These are phyloP conservation scores for Podarcis raffonei DNA, from an alignment of 2,113 vertebrate genomes.

Conservation along the genomic window DNA sequence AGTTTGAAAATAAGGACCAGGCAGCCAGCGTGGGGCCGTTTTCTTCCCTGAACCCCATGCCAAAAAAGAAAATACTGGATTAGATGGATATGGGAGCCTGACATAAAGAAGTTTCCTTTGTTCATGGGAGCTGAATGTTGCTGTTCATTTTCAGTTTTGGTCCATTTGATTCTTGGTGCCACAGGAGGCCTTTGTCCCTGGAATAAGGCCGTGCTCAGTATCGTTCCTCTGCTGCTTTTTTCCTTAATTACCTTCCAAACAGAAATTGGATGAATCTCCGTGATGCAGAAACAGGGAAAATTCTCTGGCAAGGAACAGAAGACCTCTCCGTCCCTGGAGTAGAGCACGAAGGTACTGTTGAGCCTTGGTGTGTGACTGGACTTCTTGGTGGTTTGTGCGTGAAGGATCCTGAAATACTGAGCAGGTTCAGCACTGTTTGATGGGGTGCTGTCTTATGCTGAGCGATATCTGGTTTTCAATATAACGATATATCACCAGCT, in stretches of 20 bases:
- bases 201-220: too few relatives aligned
- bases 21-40: background rate
- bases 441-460: too few relatives aligned
- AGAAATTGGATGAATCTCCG: constrained; percentile 99
- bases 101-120: background rate
- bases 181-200: background rate
- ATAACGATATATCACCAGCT: too few relatives aligned
- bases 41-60: background rate
- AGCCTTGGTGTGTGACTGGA: background rate
- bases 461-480: too few relatives aligned
- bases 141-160: background rate
- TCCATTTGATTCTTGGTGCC: background rate
- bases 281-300: constrained; percentile 97
- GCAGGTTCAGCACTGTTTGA: background rate
- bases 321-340: constrained; percentile 96
- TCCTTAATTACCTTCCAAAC: constrained; percentile 72
- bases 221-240: constrained; percentile 43
- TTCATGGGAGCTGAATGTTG: background rate
- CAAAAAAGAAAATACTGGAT: background rate
- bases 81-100: background rate
- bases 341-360: constrained; percentile 93
- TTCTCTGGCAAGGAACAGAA: constrained; percentile 98
- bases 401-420: background rate
- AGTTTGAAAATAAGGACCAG: background rate
- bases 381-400: background rate